Evolutionary conservation across 2,113 vertebrate genomes (phyloP).

Genomic region (Myanophis thanlyinensis): DNA sequence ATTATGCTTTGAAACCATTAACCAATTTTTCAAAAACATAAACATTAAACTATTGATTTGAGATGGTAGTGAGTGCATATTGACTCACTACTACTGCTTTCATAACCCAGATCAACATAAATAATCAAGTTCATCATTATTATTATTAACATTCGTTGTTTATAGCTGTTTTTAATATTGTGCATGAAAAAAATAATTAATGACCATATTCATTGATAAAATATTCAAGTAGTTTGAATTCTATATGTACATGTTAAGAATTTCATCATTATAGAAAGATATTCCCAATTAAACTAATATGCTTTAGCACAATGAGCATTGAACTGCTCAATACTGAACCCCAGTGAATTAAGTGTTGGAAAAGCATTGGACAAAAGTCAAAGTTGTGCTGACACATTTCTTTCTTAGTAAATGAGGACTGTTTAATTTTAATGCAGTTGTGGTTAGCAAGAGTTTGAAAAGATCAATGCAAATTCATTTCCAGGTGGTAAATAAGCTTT

Average conservation of each 20-base stretch:
- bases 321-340: slow-evolving; percentile 76
- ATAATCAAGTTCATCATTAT: background rate
- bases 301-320: slow-evolving; percentile 76
- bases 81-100: background rate
- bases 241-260: slow-evolving; percentile 64
- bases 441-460: slow-evolving; percentile 78
- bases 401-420: slow-evolving; percentile 77
- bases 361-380: slow-evolving; percentile 76
- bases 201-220: slow-evolving; percentile 24
- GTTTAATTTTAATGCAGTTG: slow-evolving; percentile 85
- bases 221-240: slow-evolving; percentile 59
- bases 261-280: slow-evolving; percentile 67
- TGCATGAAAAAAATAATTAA: slow-evolving; percentile 57
- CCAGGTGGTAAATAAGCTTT: slow-evolving; percentile 75
- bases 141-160: slow-evolving; percentile 18
- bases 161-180: slow-evolving; percentile 36
- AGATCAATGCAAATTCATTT: slow-evolving; percentile 83
- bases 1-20: slow-evolving; percentile 25
- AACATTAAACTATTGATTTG: slow-evolving; percentile 39
- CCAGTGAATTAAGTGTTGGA: slow-evolving; percentile 75
- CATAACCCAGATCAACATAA: slow-evolving; percentile 6
- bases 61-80: background rate
- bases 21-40: slow-evolving; percentile 34
- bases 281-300: slow-evolving; percentile 69
- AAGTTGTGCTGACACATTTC: slow-evolving; percentile 81